Conservation (phyloP, 2,797 vertebrate genomes). For the Toxotes lorentzi region DNA sequence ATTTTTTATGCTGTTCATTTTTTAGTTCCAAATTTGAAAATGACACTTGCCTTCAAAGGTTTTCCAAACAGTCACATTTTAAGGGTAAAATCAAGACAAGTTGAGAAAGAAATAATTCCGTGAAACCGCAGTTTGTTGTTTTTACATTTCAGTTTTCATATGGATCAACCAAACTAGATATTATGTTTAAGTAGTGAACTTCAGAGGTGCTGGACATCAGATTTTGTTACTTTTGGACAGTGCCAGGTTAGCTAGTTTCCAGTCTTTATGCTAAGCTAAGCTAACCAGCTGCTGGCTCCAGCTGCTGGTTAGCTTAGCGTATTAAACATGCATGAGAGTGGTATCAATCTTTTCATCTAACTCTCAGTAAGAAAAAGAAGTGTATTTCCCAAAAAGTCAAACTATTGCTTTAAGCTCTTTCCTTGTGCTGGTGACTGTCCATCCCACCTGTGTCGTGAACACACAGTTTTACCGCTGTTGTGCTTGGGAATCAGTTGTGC, state of each 20-base stretch:
- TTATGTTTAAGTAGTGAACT: neutral
- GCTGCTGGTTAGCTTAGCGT: no score
- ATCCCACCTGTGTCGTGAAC: slow-evolving; percentile 9
- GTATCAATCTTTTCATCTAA: neutral
- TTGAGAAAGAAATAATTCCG: neutral
- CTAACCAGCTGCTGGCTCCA: neutral
- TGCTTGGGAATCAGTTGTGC: neutral
- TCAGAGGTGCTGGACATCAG: neutral
- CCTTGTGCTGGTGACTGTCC: neutral
- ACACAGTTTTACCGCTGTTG: neutral
- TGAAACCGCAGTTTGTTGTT: neutral
- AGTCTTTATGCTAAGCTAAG: slow-evolving; percentile 5
- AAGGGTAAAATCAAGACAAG: neutral
- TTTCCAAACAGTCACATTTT: neutral
- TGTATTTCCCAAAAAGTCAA: neutral
- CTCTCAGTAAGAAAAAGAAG: neutral
- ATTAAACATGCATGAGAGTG: neutral
- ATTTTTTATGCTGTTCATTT: neutral
- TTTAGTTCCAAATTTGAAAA: neutral
- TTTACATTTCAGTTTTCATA: neutral
- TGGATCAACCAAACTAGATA: neutral
- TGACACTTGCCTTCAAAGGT: neutral
- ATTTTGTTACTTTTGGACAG: slow-evolving; percentile 5
- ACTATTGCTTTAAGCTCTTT: neutral
- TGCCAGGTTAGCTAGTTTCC: neutral